Conservation (phyloP, 2,113 vertebrate genomes). For the Eolophus roseicapilla region DNA sequence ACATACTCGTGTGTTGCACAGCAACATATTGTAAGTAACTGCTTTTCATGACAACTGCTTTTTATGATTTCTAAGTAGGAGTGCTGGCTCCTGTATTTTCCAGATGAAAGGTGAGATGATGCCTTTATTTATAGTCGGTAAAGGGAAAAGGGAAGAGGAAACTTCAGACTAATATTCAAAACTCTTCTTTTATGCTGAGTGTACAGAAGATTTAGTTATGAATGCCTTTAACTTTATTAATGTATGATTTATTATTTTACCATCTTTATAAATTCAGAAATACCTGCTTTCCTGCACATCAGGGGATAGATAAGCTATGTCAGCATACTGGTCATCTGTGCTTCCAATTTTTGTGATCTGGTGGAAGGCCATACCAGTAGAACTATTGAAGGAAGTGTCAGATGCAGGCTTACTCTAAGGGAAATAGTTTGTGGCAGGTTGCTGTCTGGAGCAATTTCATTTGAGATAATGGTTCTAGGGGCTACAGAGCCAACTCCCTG, state of each 20-base stretch:
- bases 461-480: not conserved
- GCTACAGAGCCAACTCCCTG: not conserved
- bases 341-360: not conserved
- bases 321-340: not conserved
- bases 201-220: not conserved
- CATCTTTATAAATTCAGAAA: not conserved
- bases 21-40: slow-evolving; percentile 17
- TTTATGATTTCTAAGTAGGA: slow-evolving; percentile 42
- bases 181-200: not conserved
- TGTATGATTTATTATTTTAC: not conserved
- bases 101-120: slow-evolving; percentile 17
- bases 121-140: not conserved
- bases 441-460: not conserved
- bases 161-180: not conserved
- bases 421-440: not conserved
- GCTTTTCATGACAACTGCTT: slow-evolving; percentile 14
- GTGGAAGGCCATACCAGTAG: not conserved
- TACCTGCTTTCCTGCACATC: not conserved
- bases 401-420: not conserved
- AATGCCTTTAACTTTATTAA: not conserved
- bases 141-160: not conserved
- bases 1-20: slow-evolving; percentile 27
- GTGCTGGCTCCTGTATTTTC: slow-evolving; percentile 32
- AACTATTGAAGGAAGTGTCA: not conserved
- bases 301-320: not conserved